phyloP scores from a whole-genome alignment of 1,140 invertebrate genomes.

The Geopemphigus sp. region DNA sequence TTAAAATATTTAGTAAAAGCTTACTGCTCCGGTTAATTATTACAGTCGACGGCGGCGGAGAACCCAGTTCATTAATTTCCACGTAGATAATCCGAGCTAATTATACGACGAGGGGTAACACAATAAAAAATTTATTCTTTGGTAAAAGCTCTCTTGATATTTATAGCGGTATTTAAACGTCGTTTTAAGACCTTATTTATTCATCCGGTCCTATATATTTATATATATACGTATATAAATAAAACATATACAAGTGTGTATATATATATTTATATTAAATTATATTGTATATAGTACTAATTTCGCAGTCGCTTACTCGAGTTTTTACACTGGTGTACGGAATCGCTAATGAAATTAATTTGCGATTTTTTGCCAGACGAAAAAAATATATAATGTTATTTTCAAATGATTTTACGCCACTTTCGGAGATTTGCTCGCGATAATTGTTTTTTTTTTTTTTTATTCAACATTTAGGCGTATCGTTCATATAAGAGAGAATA shows the following conservation, averaged over 20 bases:
- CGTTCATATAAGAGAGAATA: not conserved
- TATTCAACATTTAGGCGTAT: not conserved
- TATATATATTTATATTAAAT: too few species aligned
- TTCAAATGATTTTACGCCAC: not conserved
- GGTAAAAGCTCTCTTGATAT: constrained; percentile 45
- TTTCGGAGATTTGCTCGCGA: not conserved
- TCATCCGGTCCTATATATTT: constrained; percentile 18
- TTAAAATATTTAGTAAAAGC: constrained; percentile 36
- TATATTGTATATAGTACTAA: constrained; percentile 35
- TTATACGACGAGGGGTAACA: constrained; percentile 39
- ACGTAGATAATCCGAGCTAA: constrained; percentile 39
- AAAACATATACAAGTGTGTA: too few species aligned
- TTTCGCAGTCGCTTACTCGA: constrained; percentile 30
- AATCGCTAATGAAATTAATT: constrained; percentile 45
- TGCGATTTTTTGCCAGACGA: not conserved
- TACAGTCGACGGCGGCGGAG: not conserved
- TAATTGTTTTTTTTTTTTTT: not conserved
- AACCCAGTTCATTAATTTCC: constrained; percentile 32
- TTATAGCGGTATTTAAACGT: constrained; percentile 48
- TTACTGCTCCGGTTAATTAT: not conserved
- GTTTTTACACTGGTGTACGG: constrained; percentile 28
- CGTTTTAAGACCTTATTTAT: constrained; percentile 46
- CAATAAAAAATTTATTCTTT: constrained; percentile 44
- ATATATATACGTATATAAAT: not conserved
- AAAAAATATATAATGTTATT: constrained; percentile 4